These are phyloP conservation scores for Rhabdomys pumilio DNA, from an alignment of 2,797 vertebrate species.

Conservation along the genomic window DNA sequence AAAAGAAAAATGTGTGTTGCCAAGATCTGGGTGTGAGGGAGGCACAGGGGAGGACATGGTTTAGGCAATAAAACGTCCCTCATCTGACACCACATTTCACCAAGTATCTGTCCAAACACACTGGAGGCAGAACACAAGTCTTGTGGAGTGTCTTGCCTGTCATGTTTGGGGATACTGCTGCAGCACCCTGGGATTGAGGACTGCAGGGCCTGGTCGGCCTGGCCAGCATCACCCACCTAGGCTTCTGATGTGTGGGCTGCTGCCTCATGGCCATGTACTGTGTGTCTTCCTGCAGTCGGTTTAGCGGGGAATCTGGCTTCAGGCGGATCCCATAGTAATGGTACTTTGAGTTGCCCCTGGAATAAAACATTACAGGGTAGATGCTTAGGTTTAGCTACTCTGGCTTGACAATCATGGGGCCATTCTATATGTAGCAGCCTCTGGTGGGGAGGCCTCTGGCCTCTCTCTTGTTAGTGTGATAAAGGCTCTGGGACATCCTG, in stretches of 20 bases:
- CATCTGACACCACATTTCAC: neutral
- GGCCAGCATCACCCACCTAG: conserved; percentile 91
- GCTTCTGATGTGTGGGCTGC: conserved; percentile 98
- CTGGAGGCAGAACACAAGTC: neutral
- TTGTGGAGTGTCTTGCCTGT: neutral
- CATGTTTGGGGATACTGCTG: neutral
- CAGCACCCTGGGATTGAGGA: neutral
- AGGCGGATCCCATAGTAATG: conserved; percentile 99
- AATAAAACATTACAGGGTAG: neutral
- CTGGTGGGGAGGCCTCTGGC: neutral
- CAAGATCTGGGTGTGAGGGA: neutral
- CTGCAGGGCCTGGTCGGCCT: neutral
- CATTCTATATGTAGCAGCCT: neutral
- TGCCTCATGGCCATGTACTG: conserved; percentile 99
- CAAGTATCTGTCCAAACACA: neutral
- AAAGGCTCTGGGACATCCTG: neutral
- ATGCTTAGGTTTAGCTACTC: neutral
- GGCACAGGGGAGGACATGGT: neutral
- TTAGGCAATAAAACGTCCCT: neutral
- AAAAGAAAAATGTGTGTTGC: neutral
- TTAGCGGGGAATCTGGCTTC: conserved; percentile 98
- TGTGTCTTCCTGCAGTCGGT: conserved; percentile 96
- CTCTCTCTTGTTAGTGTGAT: neutral
- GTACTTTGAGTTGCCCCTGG: conserved; percentile 99
- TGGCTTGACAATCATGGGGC: rapidly evolving